Evolutionary conservation across 35 echinoderm and acorn worm genomes (phyloP).

Genomic region (Ptychodera flava): DNA sequence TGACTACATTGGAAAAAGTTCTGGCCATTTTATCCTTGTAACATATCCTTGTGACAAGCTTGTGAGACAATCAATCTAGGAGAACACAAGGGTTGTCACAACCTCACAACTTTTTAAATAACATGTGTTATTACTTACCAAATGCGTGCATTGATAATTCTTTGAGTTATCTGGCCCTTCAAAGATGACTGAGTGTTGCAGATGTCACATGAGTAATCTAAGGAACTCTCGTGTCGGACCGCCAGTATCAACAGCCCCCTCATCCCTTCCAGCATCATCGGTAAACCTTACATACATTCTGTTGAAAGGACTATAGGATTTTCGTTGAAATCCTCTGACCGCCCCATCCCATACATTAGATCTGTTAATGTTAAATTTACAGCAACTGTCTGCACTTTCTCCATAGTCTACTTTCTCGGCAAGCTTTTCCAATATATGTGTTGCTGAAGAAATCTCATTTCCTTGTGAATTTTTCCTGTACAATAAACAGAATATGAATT

Average conservation of each 20-base stretch:
- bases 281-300: constrained; percentile 18
- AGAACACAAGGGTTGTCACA: too few relatives aligned
- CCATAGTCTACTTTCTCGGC: too few relatives aligned
- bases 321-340: not conserved
- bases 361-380: constrained; percentile 11
- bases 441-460: too few relatives aligned
- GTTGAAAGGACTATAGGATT: constrained; percentile 4
- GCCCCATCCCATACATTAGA: constrained; percentile 22
- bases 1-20: too few relatives aligned
- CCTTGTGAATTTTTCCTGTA: too few relatives aligned
- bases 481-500: too few relatives aligned
- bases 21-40: too few relatives aligned
- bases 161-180: constrained; percentile 3
- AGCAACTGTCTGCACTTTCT: too few relatives aligned
- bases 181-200: constrained; percentile 14
- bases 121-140: constrained; percentile 23
- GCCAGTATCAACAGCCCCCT: constrained; percentile 29
- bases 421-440: too few relatives aligned
- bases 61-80: too few relatives aligned
- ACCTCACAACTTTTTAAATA: too few relatives aligned
- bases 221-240: constrained; percentile 26
- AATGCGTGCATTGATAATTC: not conserved
- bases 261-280: constrained; percentile 9
- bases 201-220: not conserved
- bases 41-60: too few relatives aligned